A percentile compares a stretch with the other conserved stretches of the same genome.
Evolutionary conservation across 2,888 invertebrate species (phyloP).

Genomic region (Gastracanthus pulcherrimus): DNA sequence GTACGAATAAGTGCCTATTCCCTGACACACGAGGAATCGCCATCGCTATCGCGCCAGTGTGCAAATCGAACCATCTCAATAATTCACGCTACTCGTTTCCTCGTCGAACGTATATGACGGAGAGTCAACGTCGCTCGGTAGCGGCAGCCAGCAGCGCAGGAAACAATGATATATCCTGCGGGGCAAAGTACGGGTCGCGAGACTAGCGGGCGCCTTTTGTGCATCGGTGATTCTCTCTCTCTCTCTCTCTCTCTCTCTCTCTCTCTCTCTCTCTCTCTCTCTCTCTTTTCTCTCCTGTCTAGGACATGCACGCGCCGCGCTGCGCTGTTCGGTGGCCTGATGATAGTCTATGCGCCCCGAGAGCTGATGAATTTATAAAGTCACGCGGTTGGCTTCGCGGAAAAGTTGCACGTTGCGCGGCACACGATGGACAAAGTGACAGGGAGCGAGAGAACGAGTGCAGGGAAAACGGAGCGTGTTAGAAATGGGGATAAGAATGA

Average conservation of each 20-base stretch:
- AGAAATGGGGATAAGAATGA: too few relatives aligned
- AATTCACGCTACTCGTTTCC: slow-evolving; percentile 47
- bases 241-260: background rate
- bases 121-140: slow-evolving; percentile 18
- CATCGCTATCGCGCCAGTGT: too few relatives aligned
- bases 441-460: background rate
- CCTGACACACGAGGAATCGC: background rate
- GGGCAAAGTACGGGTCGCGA: slow-evolving; percentile 5
- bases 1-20: background rate
- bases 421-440: slow-evolving; percentile 34
- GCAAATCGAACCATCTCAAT: slow-evolving; percentile 52
- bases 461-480: too few relatives aligned
- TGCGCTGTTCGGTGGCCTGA: background rate
- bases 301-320: slow-evolving; percentile 1
- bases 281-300: slow-evolving; percentile 5
- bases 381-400: background rate
- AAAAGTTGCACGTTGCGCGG: too few relatives aligned
- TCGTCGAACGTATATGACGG: slow-evolving; percentile 36
- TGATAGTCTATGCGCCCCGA: slow-evolving; percentile 21
- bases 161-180: slow-evolving; percentile 29
- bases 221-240: background rate
- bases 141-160: background rate
- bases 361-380: slow-evolving; percentile 48
- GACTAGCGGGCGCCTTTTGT: slow-evolving; percentile 28
- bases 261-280: background rate